Percentiles rank a stretch among this genome's conserved stretches.
Evolutionary conservation across 2,888 invertebrate species (phyloP).

Genomic region (Lysandra coridon): DNA sequence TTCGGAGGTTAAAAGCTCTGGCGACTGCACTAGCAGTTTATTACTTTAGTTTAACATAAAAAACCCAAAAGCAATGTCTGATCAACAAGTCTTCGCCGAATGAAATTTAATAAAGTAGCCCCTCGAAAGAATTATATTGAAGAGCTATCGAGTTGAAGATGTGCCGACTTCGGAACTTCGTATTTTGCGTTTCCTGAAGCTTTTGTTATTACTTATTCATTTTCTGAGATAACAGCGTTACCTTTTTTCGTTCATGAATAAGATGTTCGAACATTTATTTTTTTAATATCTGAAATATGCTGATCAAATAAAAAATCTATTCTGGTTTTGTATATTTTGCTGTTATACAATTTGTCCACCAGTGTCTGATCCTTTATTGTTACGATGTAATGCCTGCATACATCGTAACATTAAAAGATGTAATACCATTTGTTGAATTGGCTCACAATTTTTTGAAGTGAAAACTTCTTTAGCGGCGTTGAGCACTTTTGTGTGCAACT

Average conservation of each 20-base stretch:
- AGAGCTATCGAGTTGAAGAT: constrained; percentile 32
- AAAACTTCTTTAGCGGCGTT: no score
- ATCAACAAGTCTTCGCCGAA: constrained; percentile 23
- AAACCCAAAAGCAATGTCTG: neutral
- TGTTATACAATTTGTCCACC: no score
- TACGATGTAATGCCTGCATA: no score
- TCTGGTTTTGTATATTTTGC: no score
- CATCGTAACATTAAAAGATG: no score
- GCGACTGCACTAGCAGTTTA: no score
- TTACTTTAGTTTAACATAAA: neutral
- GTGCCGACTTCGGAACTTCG: constrained; percentile 12
- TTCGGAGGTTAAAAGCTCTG: no score
- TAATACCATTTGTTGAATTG: no score
- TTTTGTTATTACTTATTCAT: neutral
- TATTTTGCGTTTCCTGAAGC: constrained; percentile 6
- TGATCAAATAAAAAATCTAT: no score
- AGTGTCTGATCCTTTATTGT: no score
- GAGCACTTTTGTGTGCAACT: no score
- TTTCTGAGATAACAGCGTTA: neutral
- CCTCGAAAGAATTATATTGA: constrained; percentile 18
- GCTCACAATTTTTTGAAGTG: no score
- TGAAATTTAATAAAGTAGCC: constrained; percentile 30
- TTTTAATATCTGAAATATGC: neutral
- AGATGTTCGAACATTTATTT: neutral
- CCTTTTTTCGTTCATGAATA: neutral